A percentile compares a stretch with the other conserved stretches of the same genome.
These are phyloP conservation scores for Caenorhabditis latens DNA, from an alignment of 1,140 invertebrate genomes.

Conservation along the genomic window DNA sequence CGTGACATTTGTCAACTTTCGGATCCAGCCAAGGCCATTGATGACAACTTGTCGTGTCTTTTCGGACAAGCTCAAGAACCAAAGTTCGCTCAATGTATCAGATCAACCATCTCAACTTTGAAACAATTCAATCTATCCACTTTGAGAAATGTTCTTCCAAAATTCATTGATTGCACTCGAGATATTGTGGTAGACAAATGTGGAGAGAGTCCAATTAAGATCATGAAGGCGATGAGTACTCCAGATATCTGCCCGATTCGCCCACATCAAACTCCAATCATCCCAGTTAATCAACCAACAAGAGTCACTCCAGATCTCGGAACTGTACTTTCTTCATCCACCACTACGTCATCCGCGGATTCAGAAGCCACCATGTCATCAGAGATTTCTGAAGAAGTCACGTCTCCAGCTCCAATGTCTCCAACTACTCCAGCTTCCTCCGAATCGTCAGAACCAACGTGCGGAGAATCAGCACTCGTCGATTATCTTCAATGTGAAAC, in stretches of 20 bases:
- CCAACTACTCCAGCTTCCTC: constrained; percentile 63
- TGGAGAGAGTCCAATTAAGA: constrained; percentile 70
- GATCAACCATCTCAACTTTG: constrained; percentile 73
- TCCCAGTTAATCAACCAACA: constrained; percentile 26
- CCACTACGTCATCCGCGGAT: background rate
- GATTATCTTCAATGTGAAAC: constrained; percentile 73
- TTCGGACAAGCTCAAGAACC: constrained; percentile 73
- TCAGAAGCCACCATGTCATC: constrained; percentile 30
- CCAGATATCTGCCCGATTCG: constrained; percentile 69
- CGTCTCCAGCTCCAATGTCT: constrained; percentile 18
- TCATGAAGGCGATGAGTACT: constrained; percentile 72
- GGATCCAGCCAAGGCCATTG: constrained; percentile 73
- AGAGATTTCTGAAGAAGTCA: constrained; percentile 5
- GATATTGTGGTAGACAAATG: constrained; percentile 72
- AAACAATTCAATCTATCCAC: constrained; percentile 73
- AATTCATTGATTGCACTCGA: constrained; percentile 76
- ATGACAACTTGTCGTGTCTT: constrained; percentile 72
- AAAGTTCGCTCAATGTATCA: constrained; percentile 74
- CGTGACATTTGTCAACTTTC: constrained; percentile 73
- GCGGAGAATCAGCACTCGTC: constrained; percentile 70
- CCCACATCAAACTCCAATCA: constrained; percentile 50
- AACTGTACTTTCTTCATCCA: constrained; percentile 25
- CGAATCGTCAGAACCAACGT: constrained; percentile 70
- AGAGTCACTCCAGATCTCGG: constrained; percentile 60
- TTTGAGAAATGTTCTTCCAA: constrained; percentile 70